These are phyloP conservation scores for Hipposideros larvatus DNA, from an alignment of 2,797 vertebrate genomes.

Conservation along the genomic window DNA sequence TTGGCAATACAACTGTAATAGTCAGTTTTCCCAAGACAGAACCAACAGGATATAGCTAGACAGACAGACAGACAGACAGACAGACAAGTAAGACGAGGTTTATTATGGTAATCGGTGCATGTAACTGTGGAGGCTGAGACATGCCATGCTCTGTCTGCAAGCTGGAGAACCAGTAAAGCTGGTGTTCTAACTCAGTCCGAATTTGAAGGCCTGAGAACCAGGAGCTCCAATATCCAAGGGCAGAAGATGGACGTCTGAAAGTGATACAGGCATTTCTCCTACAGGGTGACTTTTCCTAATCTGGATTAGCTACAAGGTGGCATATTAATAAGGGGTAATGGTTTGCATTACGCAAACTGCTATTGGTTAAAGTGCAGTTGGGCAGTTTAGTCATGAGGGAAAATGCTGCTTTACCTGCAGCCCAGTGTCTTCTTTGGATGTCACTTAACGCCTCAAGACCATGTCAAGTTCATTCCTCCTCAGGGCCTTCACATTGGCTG, in stretches of 20 bases:
- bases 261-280: background rate
- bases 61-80: too few species aligned
- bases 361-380: background rate
- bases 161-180: background rate
- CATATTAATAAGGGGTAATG: fast-evolving
- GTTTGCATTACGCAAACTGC: background rate
- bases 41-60: background rate
- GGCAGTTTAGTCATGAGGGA: background rate
- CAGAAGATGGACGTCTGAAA: background rate
- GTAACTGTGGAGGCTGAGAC: background rate
- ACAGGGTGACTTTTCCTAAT: background rate
- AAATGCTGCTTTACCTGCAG: background rate
- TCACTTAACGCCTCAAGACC: background rate
- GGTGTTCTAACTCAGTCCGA: background rate
- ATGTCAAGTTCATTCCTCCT: background rate
- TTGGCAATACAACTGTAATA: background rate
- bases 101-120: background rate
- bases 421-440: background rate
- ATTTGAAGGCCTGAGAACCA: background rate
- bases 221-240: background rate
- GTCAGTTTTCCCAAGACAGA: background rate
- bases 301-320: fast-evolving
- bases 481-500: background rate
- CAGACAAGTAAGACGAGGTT: background rate
- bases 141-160: background rate